Base-by-base conservation (phyloP, 2,113 vertebrate genomes). In the Ciconia maguari region DNA sequence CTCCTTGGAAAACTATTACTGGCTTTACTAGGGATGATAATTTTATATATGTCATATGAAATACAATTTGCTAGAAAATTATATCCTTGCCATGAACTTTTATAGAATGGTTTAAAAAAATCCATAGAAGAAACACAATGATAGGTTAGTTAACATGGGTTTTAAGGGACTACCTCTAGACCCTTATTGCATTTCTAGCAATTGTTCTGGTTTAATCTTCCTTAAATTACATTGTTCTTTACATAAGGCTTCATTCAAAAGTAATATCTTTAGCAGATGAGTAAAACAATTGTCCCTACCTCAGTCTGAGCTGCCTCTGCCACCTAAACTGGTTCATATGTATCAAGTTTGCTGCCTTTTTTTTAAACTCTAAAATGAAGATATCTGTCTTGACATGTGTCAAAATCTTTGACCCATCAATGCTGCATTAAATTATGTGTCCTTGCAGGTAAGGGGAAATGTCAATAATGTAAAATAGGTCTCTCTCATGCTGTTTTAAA, bases 321-420 rank as follows among this genome's bases (percentile, higher is more conserved):
- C 68, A 72, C 21, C 75, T 57, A 71, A 90, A 85, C 5, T 78
- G 34, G 24, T 87, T 92, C 44, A 17, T 71, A 85, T 41, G 10
- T 82, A 87, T 87, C 38, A 76, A 42, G 25, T 81, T 52, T 57
- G 16, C 72, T 95, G 70, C 21, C 20, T 83, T 76, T 89, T 82
- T 68, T 89, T 66, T 25, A 42, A 92, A 54, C 19, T 61, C 57
- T 48, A 41, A 69, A 93, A 95, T 87, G 48, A 94, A 96, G 83
- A 70, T 76, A 96, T 75, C 74, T 79, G 30, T 77, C 89, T 94
- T 97, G 96, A 92, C 91, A 78, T 51, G 16, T 80, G 71, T 95
- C 83, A 94, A 68, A 95, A 91, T 95, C 94, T 92, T 91, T 91
- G 91, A 88, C 60, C 57, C 64, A 82, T 95, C 90, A 91, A 86